These are phyloP conservation scores for Ethmia dodecea DNA, from an alignment of 2,888 invertebrate species.

Conservation along the genomic window DNA sequence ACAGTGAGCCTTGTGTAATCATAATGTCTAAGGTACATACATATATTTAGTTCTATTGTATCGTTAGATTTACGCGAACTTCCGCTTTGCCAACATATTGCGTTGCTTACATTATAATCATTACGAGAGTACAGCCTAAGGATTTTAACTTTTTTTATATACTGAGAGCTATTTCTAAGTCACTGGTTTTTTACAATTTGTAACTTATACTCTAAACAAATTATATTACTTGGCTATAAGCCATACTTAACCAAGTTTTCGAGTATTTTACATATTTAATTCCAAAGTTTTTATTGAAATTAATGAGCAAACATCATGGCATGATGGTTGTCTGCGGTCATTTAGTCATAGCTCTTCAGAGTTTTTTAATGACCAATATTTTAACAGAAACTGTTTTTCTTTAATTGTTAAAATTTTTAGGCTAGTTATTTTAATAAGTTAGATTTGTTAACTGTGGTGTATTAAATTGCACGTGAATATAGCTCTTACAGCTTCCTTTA, in stretches of 20 bases:
- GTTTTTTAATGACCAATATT: constrained; percentile 73
- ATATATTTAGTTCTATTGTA: constrained; percentile 74
- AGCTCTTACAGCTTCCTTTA: constrained; percentile 70
- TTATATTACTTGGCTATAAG: constrained; percentile 59
- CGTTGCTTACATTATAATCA: constrained; percentile 76
- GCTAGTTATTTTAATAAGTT: constrained; percentile 75
- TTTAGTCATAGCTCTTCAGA: constrained; percentile 76
- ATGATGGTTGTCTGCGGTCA: constrained; percentile 64
- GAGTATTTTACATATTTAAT: constrained; percentile 72
- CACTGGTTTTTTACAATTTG: constrained; percentile 70
- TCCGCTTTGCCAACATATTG: constrained; percentile 76
- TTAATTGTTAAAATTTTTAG: constrained; percentile 77
- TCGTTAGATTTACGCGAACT: constrained; percentile 74
- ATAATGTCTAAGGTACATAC: constrained; percentile 73
- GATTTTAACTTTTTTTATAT: constrained; percentile 75
- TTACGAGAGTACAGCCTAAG: constrained; percentile 75
- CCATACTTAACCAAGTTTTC: constrained; percentile 65
- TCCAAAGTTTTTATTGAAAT: constrained; percentile 61
- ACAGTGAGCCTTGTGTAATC: constrained; percentile 73
- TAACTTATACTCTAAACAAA: constrained; percentile 47
- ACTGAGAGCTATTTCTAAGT: constrained; percentile 78
- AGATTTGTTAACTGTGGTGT: constrained; percentile 77
- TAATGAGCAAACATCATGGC: constrained; percentile 69
- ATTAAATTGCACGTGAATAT: constrained; percentile 68
- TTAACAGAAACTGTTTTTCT: constrained; percentile 61